phyloP scores from a whole-genome alignment of 2,888 invertebrate genomes.

The Lymantria monacha region DNA sequence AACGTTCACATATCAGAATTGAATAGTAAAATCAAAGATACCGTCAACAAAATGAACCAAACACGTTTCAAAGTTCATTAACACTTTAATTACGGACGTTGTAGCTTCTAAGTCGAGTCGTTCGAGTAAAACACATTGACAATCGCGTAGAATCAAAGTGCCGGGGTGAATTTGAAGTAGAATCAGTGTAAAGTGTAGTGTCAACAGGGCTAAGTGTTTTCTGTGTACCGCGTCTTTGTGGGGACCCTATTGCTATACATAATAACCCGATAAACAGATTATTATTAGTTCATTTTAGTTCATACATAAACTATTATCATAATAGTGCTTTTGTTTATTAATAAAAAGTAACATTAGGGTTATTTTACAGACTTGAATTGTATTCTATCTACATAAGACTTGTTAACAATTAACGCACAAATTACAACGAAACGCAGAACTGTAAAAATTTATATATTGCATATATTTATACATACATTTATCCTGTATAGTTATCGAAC shows the following conservation, averaged over 20 bases:
- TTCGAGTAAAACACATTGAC: slow-evolving; percentile 27
- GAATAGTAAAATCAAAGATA: background rate
- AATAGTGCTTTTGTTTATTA: too few relatives aligned
- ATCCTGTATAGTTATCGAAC: too few relatives aligned
- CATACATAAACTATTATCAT: background rate
- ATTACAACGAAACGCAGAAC: too few relatives aligned
- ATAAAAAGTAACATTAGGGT: too few relatives aligned
- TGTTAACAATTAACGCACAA: too few relatives aligned
- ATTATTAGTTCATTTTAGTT: background rate
- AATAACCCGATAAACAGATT: slow-evolving; percentile 16
- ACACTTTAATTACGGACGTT: slow-evolving; percentile 14
- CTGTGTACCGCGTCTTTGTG: slow-evolving; percentile 70
- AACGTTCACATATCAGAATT: too few relatives aligned
- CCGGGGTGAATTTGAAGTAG: slow-evolving; percentile 50
- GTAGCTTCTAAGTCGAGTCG: slow-evolving; percentile 13
- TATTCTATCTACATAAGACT: too few relatives aligned
- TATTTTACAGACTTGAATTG: too few relatives aligned
- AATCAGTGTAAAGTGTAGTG: slow-evolving; percentile 76
- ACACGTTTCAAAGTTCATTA: slow-evolving; percentile 13
- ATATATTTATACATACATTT: too few relatives aligned
- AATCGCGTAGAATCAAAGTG: slow-evolving; percentile 44
- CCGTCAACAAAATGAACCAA: background rate
- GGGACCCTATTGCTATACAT: slow-evolving; percentile 35
- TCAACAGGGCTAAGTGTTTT: slow-evolving; percentile 79
- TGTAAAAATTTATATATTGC: too few relatives aligned